Conservation (phyloP, 2,797 vertebrate genomes). For the Dicrostonyx torquatus region DNA sequence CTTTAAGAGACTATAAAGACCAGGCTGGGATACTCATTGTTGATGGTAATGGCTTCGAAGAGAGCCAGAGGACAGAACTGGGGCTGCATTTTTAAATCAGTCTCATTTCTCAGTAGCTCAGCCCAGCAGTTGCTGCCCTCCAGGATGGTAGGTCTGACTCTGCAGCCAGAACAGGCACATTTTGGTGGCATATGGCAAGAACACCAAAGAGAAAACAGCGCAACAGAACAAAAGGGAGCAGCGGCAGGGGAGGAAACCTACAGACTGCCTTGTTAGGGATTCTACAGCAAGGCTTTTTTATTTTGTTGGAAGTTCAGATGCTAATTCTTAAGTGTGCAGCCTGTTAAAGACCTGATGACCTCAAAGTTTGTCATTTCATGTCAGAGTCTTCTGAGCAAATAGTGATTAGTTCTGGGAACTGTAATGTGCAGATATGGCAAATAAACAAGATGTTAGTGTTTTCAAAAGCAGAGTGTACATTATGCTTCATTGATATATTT, state of each 20-base stretch:
- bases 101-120: neutral
- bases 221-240: neutral
- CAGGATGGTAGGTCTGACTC: neutral
- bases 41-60: neutral
- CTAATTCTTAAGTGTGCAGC: conserved; percentile 20
- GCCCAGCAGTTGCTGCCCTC: neutral
- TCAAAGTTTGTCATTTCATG: neutral
- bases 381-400: neutral
- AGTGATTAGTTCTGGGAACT: neutral
- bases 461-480: neutral
- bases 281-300: conserved; percentile 9
- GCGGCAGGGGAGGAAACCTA: no score
- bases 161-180: neutral
- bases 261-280: neutral
- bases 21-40: neutral
- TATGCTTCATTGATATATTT: neutral
- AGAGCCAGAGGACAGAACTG: neutral
- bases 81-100: neutral
- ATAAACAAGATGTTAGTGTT: neutral
- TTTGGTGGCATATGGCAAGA: neutral
- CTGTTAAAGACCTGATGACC: neutral
- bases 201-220: neutral
- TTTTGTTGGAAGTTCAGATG: neutral
- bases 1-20: conserved; percentile 16
- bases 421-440: neutral